These are phyloP conservation scores for Thamnophis sirtalis DNA, from an alignment of 2,113 vertebrate species.

Conservation along the genomic window DNA sequence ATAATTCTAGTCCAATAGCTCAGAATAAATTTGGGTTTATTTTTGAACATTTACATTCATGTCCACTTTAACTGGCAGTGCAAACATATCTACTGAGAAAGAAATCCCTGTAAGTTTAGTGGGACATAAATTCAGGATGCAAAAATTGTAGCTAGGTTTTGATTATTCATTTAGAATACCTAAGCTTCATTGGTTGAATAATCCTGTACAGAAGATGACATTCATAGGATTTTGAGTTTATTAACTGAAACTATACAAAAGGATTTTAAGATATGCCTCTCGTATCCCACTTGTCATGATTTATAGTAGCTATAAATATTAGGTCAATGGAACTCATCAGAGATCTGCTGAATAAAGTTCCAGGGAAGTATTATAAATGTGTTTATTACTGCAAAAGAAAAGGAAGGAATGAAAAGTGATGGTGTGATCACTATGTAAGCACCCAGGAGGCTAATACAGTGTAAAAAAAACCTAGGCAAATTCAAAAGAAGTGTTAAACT, in stretches of 20 bases:
- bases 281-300: slow-evolving; percentile 32
- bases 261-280: slow-evolving; percentile 41
- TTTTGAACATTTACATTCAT: slow-evolving; percentile 29
- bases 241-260: slow-evolving; percentile 50
- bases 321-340: slow-evolving; percentile 44
- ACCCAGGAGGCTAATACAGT: background rate
- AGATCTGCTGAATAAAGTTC: slow-evolving; percentile 17
- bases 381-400: background rate
- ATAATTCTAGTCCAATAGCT: slow-evolving; percentile 26
- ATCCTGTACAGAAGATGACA: slow-evolving; percentile 26
- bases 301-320: slow-evolving; percentile 45
- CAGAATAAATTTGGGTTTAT: slow-evolving; percentile 14
- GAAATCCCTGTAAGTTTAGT: background rate
- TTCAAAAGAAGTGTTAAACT: background rate
- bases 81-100: background rate
- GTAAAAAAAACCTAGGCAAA: background rate
- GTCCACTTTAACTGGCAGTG: background rate
- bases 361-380: background rate
- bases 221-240: slow-evolving; percentile 51
- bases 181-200: slow-evolving; percentile 39
- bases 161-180: slow-evolving; percentile 39
- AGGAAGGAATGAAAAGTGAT: slow-evolving; percentile 9
- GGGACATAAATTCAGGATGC: background rate
- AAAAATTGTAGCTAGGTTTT: slow-evolving; percentile 11
- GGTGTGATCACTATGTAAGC: background rate